phyloP scores from a whole-genome alignment of 1,140 invertebrate genomes.

The Trichomalopsis sarcophagae region DNA sequence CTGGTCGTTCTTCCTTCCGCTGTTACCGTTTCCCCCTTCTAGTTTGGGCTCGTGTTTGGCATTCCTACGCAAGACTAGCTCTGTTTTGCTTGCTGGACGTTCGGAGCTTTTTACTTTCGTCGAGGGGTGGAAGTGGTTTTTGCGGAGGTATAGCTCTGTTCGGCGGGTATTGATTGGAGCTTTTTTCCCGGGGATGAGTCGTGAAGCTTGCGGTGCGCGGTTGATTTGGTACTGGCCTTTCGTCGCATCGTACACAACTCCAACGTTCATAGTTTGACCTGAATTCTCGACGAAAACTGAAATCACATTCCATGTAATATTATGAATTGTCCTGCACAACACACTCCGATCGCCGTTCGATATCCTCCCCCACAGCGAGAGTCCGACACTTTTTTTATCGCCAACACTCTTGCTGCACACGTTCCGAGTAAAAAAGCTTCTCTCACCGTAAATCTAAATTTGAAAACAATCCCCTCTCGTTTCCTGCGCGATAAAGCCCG shows the following conservation, averaged over 20 bases:
- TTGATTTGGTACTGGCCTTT: not conserved
- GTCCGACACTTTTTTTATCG: not conserved
- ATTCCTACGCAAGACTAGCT: not conserved
- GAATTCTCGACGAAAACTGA: too few species aligned
- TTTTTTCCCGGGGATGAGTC: not conserved
- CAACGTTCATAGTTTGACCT: too few species aligned
- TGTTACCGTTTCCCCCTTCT: not conserved
- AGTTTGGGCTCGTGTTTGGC: not conserved
- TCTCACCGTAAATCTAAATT: constrained; percentile 7
- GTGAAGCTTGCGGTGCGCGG: not conserved
- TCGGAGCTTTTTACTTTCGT: not conserved
- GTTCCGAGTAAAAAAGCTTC: not conserved
- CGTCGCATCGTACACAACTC: not conserved
- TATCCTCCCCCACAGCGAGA: not conserved
- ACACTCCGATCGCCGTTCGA: too few species aligned
- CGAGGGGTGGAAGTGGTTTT: not conserved
- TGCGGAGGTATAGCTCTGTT: not conserved
- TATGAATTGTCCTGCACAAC: too few species aligned
- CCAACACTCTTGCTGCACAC: not conserved
- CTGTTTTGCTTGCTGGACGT: not conserved
- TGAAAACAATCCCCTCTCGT: constrained; percentile 7
- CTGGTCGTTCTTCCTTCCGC: not conserved
- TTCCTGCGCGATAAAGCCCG: not conserved
- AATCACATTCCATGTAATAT: too few species aligned
- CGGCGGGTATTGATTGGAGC: not conserved